Evolutionary conservation across 2,888 invertebrate genomes (phyloP).

Genomic region (Chironomus riparius): DNA sequence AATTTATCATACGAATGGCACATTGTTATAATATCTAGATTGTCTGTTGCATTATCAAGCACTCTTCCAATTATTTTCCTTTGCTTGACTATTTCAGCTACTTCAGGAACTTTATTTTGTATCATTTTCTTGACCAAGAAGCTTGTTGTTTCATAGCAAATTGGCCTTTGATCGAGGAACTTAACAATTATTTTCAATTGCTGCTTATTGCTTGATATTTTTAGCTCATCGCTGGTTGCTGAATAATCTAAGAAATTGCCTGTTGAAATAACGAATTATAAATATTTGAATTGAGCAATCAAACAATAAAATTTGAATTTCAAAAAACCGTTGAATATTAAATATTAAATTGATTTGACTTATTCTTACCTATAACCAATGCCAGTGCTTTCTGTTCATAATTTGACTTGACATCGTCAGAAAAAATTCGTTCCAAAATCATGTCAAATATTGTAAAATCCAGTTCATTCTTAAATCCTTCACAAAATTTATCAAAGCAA

Average conservation of each 20-base stretch:
- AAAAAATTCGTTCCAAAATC: neutral
- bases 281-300: too few relatives aligned
- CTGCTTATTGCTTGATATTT: neutral
- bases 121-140: neutral
- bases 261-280: neutral
- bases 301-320: too few relatives aligned
- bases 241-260: neutral
- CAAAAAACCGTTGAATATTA: too few relatives aligned
- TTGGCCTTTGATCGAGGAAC: neutral
- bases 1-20: neutral
- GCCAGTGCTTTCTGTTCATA: neutral
- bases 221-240: neutral
- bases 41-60: neutral
- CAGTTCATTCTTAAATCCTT: neutral
- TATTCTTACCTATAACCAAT: too few relatives aligned
- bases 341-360: too few relatives aligned
- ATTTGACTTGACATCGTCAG: neutral
- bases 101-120: neutral
- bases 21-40: neutral
- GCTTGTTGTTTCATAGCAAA: neutral
- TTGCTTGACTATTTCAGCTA: neutral
- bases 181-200: neutral
- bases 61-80: neutral
- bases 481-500: neutral
- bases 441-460: neutral